Base-by-base conservation (phyloP, 2,797 vertebrate species). In the Sarcoramphus papa region DNA sequence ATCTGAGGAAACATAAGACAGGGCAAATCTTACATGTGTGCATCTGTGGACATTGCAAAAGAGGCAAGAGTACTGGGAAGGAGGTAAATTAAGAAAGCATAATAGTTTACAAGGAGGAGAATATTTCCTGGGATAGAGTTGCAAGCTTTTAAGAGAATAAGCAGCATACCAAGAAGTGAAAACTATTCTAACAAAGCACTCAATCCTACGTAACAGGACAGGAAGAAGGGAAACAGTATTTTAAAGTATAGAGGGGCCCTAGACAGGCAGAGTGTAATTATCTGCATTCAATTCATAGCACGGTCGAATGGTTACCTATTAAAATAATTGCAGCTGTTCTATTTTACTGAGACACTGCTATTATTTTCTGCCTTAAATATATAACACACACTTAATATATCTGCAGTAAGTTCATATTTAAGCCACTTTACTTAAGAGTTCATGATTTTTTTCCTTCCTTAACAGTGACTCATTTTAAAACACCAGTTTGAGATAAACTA, bases 251-350 rank as follows among this genome's bases (percentile, higher is more conserved):
- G 53, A 57, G 50, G 30, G 50, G 84, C 31, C 20, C 54, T 45
- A 56, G 57, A 67, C 47, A 90, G 65, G 65, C 85, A 88, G 43
- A 75, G 45, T 43, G 33, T 73, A 86, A 96, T 92, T 90, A 92
- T 80, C 57, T 92, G 60, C 51, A 15, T 77, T 93, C 65, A 91
- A 63, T 90, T 92, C 54, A 65, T 33, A 73, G 81, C 47, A 81
- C 10, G 3, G 25, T 47, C 81, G 50, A 93, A 54, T 65, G 76
- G 50, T 70, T 92, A 92, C 85, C 79, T 91, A 81, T 93, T 95
- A 92, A 91, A 95, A 56, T 96, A 91, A 94, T 81, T 93, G 79
- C 67, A 95, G 90, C 83, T 93, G 65, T 72, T 94, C 86, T 86
- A 27, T 77, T 95, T 94, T 92, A 88, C 65, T 80, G 56, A 93